Base-by-base conservation (phyloP, 2,113 vertebrate genomes). In the Camelus bactrianus region DNA sequence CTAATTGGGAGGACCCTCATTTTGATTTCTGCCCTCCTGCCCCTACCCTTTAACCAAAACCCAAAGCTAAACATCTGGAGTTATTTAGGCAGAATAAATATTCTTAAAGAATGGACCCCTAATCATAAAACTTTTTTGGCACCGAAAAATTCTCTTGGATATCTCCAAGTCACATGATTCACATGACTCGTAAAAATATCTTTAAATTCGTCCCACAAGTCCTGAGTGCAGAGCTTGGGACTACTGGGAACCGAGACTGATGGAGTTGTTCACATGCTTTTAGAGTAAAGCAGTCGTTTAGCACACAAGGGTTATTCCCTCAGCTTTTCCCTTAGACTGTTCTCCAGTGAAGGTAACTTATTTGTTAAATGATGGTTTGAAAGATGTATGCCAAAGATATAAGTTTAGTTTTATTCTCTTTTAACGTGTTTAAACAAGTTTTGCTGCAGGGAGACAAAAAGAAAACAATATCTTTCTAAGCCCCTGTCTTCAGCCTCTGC, bases 81-180 rank as follows among this genome's bases (percentile, higher is more conserved):
- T 94, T 91, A 94, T 84, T 97, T 95, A 94, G 60, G 30, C 38
- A 67, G 11, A 82, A 60, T 84, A 91, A 90, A 60, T 95, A 76
- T 70, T 79, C 88, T 92, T 96, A 72, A 94, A 95, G 76, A 93
- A 80, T 91, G 24, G 48, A 46, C 89, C 38, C 35, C 42, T 95
- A 87, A 70, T 95, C 52, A 81, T 89, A 95, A 95, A 94, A 54
- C 88, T 87, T 86, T 93, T 79, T 58, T 96, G 94, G 89, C 35
- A 91, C 28, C 84, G 84, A 80, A 95, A 87, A 75, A 35, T 91
- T 56, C 32, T 50, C 80, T 94, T 62, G 85, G n/a, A 58, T 85
- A 95, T 83, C 79, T 90, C 84, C 32, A 88, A 87, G 69, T 90
- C 10, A 52, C 52, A 69, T 84, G 52, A 83, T 64, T 90, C 10